Base-by-base conservation (phyloP, 2,797 vertebrate genomes). In the Atherinosoma microstoma region DNA sequence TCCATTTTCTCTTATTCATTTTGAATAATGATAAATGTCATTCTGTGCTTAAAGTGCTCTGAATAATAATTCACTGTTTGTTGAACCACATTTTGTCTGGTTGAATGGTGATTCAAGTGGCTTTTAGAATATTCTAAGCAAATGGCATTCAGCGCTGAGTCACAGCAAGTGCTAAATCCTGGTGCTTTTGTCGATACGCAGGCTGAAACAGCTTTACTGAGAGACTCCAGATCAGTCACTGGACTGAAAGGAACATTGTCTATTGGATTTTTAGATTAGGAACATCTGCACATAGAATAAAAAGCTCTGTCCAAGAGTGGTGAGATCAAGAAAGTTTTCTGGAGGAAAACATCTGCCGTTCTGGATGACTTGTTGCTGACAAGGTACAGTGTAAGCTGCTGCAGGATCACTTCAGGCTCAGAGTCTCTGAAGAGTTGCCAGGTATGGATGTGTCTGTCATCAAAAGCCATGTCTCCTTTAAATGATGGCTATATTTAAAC, bases 221-320 rank as follows among this genome's bases (percentile, higher is more conserved):
- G 24, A n/a, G 54, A 70, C 59, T 53, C 53, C 61, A 79, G 64
- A 84, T 72, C 83, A 60, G 83, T 75, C 64, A 60, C 30, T 53
- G 53, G 22, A 74, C 27, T 38, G 58, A 67, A 80, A 67, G 64
- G 67, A 84, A 80, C 66, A 75, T 77, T 65, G 67, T 74, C 64
- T 61, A 30, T 80, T 80, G 59, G 47, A 5, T 63, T 84, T 72
- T 72, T 24, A 70, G 60, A 87, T 83, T 69, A 72, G 66, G 90
- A 92, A 88, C 89, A 92, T 83, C 76, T 91, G 85, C 11, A 63
- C 30, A 56, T 80, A 71, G 75, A 86, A 68, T 82, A 67, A 73
- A 85, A 64, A 35, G 11, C 36, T 54, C 13, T 81, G 73, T 58
- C 76, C 30, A 38, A 70, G 34, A 70, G 18, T 67, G 77, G 58